Base-by-base conservation (phyloP, 1,140 invertebrate genomes). In the Akabosia matsudoensis region DNA sequence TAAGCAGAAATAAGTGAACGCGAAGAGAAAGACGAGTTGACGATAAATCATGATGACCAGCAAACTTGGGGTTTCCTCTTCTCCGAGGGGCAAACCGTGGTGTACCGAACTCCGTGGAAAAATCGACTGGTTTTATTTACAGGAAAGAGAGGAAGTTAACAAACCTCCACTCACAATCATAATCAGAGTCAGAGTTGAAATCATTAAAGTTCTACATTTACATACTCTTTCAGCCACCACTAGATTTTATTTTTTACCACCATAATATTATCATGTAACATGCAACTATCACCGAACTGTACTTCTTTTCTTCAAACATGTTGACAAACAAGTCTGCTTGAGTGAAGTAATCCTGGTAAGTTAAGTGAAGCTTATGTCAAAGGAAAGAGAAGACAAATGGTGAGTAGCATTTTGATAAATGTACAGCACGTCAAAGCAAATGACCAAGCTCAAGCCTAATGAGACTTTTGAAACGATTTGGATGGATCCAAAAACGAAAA, bases 361-460 rank as follows among this genome's bases (percentile, higher is more conserved):
- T n/a, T n/a, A n/a, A 10, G 37, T 45, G 73, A 71, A 24, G 61
- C 31, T 75, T 51, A 54, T 74, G 74, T 71, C 54, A 76, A 54
- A 73, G 61, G 70, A 51, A 45, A 74, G 72, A 64, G 75, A 79
- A 79, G 78, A 79, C 78, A 79, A 79, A 79, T 79, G 78, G 75
- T 76, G 72, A 54, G 75, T 56, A 54, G 75, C 74, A 72, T 79
- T n/a, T 79, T 79, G 78, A 79, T 79, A 79, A 79, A 79, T 79
- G 78, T 77, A 73, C 73, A 64, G 70, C 78, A 76, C 52, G 78
- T 79, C 78, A 76, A 33, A 74, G 74, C 72, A 76, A 79, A 79
- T 79, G 78, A 61, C 78, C 78, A 77, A 72, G 75, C 75, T 77
- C 75, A 75, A 34, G 61, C 75, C 73, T 77, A 79, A 79, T 79